phyloP scores from a whole-genome alignment of 2,888 invertebrate genomes.

The Brachycybe producta region DNA sequence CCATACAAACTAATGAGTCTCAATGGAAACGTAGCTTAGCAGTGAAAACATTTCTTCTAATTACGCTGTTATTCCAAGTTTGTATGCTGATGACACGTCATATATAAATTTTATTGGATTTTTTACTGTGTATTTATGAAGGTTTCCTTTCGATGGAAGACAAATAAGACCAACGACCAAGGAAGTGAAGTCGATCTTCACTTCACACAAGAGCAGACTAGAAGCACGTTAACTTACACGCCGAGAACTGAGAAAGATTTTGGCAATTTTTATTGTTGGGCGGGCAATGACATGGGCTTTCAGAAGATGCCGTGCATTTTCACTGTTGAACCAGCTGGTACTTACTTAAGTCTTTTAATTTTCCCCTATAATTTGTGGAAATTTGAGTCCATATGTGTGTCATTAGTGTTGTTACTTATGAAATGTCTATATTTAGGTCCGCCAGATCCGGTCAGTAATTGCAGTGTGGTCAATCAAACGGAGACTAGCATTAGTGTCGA shows the following conservation, averaged over 20 bases:
- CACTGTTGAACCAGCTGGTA: conserved; percentile 16
- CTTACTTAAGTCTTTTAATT: neutral
- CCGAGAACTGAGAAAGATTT: conserved; percentile 15
- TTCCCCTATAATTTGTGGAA: no score
- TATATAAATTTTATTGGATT: no score
- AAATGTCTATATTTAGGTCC: conserved; percentile 57
- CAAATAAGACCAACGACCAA: conserved; percentile 8
- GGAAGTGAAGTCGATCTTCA: conserved; percentile 1
- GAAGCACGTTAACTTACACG: conserved; percentile 13
- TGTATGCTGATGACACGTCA: no score
- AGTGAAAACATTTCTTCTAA: no score
- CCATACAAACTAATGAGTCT: no score
- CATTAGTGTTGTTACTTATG: no score
- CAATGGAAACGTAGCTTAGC: no score
- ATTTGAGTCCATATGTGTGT: neutral
- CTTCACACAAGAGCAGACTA: conserved; percentile 4
- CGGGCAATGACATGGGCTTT: conserved; percentile 13
- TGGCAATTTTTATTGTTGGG: conserved; percentile 17
- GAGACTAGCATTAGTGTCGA: conserved; percentile 68
- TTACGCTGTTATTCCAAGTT: no score
- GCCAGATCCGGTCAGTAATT: conserved; percentile 75
- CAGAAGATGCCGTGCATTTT: conserved; percentile 16
- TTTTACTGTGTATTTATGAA: no score
- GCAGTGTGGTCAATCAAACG: conserved; percentile 73
- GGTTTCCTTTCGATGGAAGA: conserved; percentile 15